A percentile compares a stretch with the other conserved stretches of the same genome.
Conservation (phyloP, 1,140 invertebrate species). For the Theocolax elegans region DNA sequence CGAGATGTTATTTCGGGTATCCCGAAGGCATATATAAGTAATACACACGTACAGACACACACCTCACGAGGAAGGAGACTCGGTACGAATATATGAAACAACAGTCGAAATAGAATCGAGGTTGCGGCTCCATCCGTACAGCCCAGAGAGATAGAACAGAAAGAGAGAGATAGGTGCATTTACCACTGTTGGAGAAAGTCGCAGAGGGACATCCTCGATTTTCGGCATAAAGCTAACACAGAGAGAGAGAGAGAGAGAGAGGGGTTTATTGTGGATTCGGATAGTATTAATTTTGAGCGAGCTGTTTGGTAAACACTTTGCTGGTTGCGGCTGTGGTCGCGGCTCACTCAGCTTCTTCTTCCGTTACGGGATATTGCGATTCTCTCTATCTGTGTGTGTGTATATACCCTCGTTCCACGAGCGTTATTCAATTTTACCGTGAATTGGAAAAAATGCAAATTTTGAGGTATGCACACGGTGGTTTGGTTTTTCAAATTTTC, state of each 20-base stretch:
- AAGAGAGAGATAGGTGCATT: too few relatives aligned
- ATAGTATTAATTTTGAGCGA: conserved; percentile 4
- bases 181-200: neutral
- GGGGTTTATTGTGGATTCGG: neutral
- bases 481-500: too few relatives aligned
- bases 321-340: too few relatives aligned
- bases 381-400: neutral
- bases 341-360: too few relatives aligned
- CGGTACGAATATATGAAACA: conserved; percentile 18
- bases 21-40: conserved; percentile 27
- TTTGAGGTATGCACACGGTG: too few relatives aligned
- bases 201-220: conserved; percentile 9
- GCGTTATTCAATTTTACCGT: neutral
- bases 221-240: too few relatives aligned
- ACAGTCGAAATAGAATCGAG: conserved; percentile 37
- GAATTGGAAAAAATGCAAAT: too few relatives aligned
- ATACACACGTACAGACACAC: neutral
- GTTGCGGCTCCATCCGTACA: conserved; percentile 10
- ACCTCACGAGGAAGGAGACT: neutral
- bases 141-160: too few relatives aligned
- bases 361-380: neutral
- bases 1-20: conserved; percentile 34
- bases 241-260: neutral
- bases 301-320: conserved; percentile 31
- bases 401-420: neutral